phyloP scores from a whole-genome alignment of 2,888 invertebrate genomes.

The Leucophenga montana region DNA sequence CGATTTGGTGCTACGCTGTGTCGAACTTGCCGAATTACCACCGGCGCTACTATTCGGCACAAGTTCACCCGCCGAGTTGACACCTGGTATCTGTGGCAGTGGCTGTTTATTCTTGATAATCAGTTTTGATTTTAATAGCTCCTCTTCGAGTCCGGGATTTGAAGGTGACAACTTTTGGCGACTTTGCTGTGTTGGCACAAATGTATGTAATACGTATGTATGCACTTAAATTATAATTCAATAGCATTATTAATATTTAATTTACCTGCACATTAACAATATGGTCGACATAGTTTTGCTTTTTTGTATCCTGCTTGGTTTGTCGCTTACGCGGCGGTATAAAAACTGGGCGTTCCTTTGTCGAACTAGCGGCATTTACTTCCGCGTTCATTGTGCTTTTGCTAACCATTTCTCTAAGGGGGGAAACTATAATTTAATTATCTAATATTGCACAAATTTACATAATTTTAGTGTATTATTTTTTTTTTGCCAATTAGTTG shows the following conservation, averaged over 20 bases:
- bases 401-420: conserved; percentile 63
- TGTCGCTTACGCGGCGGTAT: conserved; percentile 77
- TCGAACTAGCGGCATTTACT: conserved; percentile 48
- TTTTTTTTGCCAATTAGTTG: not conserved
- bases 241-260: not conserved
- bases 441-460: conserved; percentile 5
- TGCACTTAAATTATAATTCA: not conserved
- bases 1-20: conserved; percentile 62
- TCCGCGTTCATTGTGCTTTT: conserved; percentile 57
- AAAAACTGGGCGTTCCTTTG: conserved; percentile 75
- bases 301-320: conserved; percentile 70
- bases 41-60: conserved; percentile 48
- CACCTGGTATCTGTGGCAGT: conserved; percentile 70
- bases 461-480: conserved; percentile 10
- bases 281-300: conserved; percentile 77
- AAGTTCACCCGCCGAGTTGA: conserved; percentile 37
- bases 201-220: not conserved
- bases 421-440: not conserved
- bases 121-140: conserved; percentile 70
- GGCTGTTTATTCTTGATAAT: conserved; percentile 74
- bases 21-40: conserved; percentile 52
- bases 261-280: conserved; percentile 78
- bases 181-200: conserved; percentile 56
- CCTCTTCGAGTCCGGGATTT: conserved; percentile 70
- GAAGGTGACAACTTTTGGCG: conserved; percentile 71